phyloP scores from a whole-genome alignment of 2,797 vertebrate genomes.

The Triplophysa bombifrons region DNA sequence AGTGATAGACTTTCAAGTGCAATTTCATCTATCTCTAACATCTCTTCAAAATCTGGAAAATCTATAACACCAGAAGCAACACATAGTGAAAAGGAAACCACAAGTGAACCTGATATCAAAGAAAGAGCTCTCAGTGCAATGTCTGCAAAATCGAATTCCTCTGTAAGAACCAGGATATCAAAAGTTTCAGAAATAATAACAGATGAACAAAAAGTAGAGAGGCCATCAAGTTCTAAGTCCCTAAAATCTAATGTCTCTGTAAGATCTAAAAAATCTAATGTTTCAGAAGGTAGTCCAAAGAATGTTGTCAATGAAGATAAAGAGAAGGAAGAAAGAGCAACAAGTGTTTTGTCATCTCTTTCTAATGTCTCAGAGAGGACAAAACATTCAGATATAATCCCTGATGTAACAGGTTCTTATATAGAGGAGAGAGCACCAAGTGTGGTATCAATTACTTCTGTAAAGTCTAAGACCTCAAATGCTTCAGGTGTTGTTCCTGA shows the following conservation, averaged over 20 bases:
- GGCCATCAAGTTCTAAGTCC: slow-evolving; percentile 45
- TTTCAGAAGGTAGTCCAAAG: slow-evolving; percentile 44
- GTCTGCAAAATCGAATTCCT: slow-evolving; percentile 47
- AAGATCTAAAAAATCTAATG: slow-evolving; percentile 56
- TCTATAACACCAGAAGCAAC: slow-evolving; percentile 19
- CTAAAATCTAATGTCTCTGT: slow-evolving; percentile 45
- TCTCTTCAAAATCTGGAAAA: neutral
- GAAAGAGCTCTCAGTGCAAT: slow-evolving; percentile 48
- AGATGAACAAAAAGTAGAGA: slow-evolving; percentile 43
- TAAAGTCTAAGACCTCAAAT: slow-evolving; percentile 43
- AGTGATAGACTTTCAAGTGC: slow-evolving; percentile 29
- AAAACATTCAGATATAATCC: slow-evolving; percentile 13
- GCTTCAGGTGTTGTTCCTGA: neutral
- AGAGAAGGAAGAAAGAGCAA: slow-evolving; percentile 25
- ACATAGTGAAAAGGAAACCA: slow-evolving; percentile 23
- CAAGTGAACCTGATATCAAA: slow-evolving; percentile 9
- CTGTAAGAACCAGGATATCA: slow-evolving; percentile 54
- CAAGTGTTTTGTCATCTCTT: slow-evolving; percentile 36
- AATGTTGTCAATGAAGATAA: slow-evolving; percentile 1
- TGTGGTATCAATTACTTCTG: slow-evolving; percentile 48
- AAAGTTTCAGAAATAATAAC: slow-evolving; percentile 47
- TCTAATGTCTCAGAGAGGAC: slow-evolving; percentile 40
- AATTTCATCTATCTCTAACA: slow-evolving; percentile 40
- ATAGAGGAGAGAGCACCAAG: slow-evolving; percentile 38
- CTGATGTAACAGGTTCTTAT: neutral